phyloP scores from a whole-genome alignment of 2,797 vertebrate genomes.

The Cynopterus sphinx region DNA sequence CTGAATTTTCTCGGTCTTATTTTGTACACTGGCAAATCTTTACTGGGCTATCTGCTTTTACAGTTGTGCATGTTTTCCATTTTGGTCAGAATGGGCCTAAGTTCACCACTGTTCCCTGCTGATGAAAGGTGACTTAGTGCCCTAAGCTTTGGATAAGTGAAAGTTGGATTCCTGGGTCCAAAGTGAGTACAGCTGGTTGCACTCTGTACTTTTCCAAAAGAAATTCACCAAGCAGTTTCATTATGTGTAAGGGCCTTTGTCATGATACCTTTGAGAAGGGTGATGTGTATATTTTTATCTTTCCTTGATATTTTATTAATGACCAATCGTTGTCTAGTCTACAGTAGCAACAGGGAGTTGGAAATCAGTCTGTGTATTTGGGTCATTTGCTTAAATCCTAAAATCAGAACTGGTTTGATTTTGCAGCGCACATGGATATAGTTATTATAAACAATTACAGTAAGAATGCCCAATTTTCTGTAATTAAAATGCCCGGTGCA shows the following conservation, averaged over 20 bases:
- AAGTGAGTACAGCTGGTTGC: neutral
- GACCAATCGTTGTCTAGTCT: slow-evolving; percentile 16
- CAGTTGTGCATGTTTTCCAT: neutral
- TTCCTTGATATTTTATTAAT: slow-evolving; percentile 56
- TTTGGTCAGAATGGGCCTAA: neutral
- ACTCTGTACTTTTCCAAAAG: neutral
- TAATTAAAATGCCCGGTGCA: slow-evolving; percentile 41
- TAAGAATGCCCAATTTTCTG: slow-evolving; percentile 33
- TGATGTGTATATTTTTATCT: neutral
- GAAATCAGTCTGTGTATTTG: neutral
- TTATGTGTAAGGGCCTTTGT: neutral
- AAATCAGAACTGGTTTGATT: slow-evolving; percentile 42
- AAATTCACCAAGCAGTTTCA: neutral
- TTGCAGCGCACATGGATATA: neutral
- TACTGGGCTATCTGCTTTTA: neutral
- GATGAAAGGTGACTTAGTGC: neutral
- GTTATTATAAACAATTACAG: slow-evolving; percentile 26
- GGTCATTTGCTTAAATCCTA: neutral
- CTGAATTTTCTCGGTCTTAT: neutral
- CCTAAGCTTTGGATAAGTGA: neutral
- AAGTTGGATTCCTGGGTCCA: neutral
- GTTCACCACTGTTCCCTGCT: neutral
- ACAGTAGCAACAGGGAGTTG: neutral
- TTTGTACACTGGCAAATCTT: neutral
- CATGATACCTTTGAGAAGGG: neutral